phyloP scores from a whole-genome alignment of 2,797 vertebrate species.

The Brachyrhaphis roseni region DNA sequence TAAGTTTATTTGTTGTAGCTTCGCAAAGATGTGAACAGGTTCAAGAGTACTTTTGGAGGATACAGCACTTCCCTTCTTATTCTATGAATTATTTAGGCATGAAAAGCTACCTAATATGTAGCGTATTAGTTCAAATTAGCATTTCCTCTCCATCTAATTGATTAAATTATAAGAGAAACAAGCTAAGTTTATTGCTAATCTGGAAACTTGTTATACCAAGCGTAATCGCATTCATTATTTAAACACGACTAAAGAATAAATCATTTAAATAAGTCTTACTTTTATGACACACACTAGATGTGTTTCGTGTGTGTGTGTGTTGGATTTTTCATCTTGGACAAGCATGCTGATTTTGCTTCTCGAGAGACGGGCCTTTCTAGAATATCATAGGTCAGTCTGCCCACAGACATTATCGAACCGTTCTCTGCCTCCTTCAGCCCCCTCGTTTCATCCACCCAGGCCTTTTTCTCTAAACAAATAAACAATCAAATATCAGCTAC shows the following conservation, averaged over 20 bases:
- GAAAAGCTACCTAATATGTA: not conserved
- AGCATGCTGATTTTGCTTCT: slow-evolving; percentile 12
- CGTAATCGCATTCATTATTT: not conserved
- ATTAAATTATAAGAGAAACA: not conserved
- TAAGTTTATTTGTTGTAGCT: not conserved
- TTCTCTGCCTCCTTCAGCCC: slow-evolving; percentile 34
- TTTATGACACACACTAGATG: not conserved
- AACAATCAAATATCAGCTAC: slow-evolving; percentile 24
- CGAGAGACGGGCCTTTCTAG: slow-evolving; percentile 39
- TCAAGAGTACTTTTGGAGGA: not conserved
- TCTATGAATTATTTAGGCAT: not conserved
- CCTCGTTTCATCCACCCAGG: slow-evolving; percentile 42
- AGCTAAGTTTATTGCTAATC: not conserved
- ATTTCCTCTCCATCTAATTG: not conserved
- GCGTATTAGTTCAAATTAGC: not conserved
- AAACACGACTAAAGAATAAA: not conserved
- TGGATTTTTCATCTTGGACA: slow-evolving; percentile 1
- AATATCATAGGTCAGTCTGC: slow-evolving; percentile 58
- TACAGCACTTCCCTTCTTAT: not conserved
- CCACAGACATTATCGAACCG: slow-evolving; percentile 47
- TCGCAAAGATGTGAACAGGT: not conserved
- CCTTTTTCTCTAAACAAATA: slow-evolving; percentile 19
- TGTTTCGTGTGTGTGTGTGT: not conserved
- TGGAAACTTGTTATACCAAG: not conserved
- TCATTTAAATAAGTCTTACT: not conserved